Evolutionary conservation across 2,888 invertebrate species (phyloP).

Genomic region (Phalera bucephala): DNA sequence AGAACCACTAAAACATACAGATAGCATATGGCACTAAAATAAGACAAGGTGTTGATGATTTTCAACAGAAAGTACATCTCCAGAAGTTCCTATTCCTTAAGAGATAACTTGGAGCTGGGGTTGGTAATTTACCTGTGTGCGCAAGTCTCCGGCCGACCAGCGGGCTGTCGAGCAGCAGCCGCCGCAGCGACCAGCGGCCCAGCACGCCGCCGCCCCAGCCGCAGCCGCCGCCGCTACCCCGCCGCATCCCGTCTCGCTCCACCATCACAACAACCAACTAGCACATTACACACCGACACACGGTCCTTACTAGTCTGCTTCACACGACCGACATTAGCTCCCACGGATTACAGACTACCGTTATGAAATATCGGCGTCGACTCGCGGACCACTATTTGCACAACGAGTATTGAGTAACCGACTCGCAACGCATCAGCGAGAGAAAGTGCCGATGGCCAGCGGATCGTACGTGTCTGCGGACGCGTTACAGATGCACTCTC

Average conservation of each 20-base stretch:
- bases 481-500: slow-evolving; percentile 58
- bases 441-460: slow-evolving; percentile 70
- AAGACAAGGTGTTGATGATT: too few species aligned
- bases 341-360: slow-evolving; percentile 54
- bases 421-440: slow-evolving; percentile 67
- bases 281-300: slow-evolving; percentile 54
- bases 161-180: slow-evolving; percentile 88
- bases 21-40: too few species aligned
- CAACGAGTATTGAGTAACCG: slow-evolving; percentile 67
- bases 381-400: slow-evolving; percentile 53
- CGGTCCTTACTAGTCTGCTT: slow-evolving; percentile 27
- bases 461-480: slow-evolving; percentile 48
- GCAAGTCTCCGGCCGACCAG: slow-evolving; percentile 85
- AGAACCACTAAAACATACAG: too few species aligned
- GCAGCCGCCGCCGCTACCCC: slow-evolving; percentile 68
- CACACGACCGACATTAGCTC: slow-evolving; percentile 46
- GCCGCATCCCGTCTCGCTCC: slow-evolving; percentile 70
- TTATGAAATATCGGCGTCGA: slow-evolving; percentile 53
- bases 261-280: slow-evolving; percentile 64
- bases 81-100: too few species aligned
- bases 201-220: slow-evolving; percentile 75
- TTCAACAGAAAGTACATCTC: too few species aligned
- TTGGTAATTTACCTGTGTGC: slow-evolving; percentile 69
- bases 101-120: too few species aligned
- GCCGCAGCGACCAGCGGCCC: slow-evolving; percentile 86